A percentile compares a stretch with the other conserved stretches of the same genome.
Conservation (phyloP, 2,113 vertebrate genomes). For the Callocephalon fimbriatum region DNA sequence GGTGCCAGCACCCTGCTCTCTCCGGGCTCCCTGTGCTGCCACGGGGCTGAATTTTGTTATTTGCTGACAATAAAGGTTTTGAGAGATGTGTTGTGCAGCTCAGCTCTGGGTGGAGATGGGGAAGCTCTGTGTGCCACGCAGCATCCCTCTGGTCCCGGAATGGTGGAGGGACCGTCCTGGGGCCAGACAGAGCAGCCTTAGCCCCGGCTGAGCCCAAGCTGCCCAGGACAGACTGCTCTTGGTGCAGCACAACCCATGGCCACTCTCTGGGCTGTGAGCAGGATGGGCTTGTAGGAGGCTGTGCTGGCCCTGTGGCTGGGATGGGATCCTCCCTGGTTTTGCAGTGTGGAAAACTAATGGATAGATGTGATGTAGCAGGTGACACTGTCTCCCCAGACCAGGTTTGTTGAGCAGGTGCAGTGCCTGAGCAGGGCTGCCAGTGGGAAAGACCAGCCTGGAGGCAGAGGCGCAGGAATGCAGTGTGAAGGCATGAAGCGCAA, state of each 20-base stretch:
- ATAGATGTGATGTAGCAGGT: background rate
- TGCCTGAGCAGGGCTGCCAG: rapidly evolving
- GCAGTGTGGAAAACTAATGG: background rate
- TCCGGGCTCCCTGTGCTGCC: rapidly evolving
- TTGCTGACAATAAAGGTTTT: conserved; percentile 69
- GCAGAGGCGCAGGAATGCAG: background rate
- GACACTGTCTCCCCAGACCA: background rate
- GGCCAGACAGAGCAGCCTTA: background rate
- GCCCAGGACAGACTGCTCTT: background rate
- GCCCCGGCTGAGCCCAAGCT: background rate
- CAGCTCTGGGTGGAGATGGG: rapidly evolving
- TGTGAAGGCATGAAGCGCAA: rapidly evolving
- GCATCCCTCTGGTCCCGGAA: background rate
- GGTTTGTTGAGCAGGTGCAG: background rate
- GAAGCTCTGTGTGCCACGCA: rapidly evolving
- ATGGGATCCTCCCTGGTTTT: background rate
- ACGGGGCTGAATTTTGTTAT: conserved; percentile 1
- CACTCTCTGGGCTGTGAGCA: rapidly evolving
- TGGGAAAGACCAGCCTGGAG: background rate
- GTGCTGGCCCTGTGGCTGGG: background rate
- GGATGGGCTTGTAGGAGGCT: background rate
- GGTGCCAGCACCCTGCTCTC: background rate
- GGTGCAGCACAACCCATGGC: background rate
- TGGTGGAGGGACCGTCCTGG: background rate
- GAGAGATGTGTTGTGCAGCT: background rate